phyloP scores from a whole-genome alignment of 2,797 vertebrate species.

The Carapus acus region DNA sequence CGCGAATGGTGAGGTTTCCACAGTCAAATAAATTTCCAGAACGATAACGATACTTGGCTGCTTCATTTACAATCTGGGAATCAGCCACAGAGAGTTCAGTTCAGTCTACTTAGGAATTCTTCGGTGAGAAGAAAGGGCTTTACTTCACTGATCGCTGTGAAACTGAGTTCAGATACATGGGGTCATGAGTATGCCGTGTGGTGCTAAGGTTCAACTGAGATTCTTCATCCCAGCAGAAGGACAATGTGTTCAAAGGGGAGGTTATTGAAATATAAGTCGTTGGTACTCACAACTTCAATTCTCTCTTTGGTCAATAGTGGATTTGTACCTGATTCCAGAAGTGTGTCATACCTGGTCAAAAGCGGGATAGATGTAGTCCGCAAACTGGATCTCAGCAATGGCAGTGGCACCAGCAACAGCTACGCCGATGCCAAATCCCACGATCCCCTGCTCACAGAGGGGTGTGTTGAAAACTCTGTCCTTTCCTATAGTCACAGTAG shows the following conservation, averaged over 20 bases:
- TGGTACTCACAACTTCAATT: too few species aligned
- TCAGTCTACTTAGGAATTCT: constrained; percentile 1
- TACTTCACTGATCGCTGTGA: too few species aligned
- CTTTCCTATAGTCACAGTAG: constrained; percentile 75
- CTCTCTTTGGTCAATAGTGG: too few species aligned
- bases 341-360: constrained; percentile 93
- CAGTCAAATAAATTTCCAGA: constrained; percentile 94
- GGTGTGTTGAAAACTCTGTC: constrained; percentile 98
- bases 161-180: too few species aligned
- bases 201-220: too few species aligned
- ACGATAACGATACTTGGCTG: constrained; percentile 96
- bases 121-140: neutral
- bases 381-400: constrained; percentile 98
- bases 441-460: constrained; percentile 96
- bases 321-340: too few species aligned
- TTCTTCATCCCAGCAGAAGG: too few species aligned
- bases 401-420: constrained; percentile 91
- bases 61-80: constrained; percentile 94
- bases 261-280: too few species aligned
- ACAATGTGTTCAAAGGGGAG: too few species aligned
- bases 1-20: constrained; percentile 90
- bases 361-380: constrained; percentile 97
- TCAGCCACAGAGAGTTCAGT: constrained; percentile 18
- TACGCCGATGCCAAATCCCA: constrained; percentile 94
- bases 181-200: too few species aligned